phyloP scores from a whole-genome alignment of 64 coral and sea anemone genomes.

The Catalaphyllia jardinei region DNA sequence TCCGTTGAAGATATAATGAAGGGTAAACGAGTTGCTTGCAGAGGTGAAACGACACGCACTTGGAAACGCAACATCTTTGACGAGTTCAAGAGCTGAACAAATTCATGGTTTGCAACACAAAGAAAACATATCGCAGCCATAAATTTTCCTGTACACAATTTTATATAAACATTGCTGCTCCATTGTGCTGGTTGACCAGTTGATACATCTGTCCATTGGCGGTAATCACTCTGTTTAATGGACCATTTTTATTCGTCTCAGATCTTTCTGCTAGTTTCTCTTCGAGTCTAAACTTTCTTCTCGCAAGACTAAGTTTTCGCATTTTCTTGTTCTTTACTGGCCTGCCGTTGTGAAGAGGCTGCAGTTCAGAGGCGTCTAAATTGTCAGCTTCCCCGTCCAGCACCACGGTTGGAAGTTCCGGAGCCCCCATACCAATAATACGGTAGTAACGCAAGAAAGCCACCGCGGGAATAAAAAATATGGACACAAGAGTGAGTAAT shows the following conservation, averaged over 20 bases:
- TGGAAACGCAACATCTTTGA: neutral
- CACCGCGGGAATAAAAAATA: constrained; percentile 90
- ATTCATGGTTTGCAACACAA: neutral
- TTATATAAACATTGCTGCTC: constrained; percentile 41
- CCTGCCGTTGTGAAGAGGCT: constrained; percentile 48
- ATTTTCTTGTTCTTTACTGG: constrained; percentile 38
- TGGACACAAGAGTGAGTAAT: constrained; percentile 77
- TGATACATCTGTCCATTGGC: constrained; percentile 61
- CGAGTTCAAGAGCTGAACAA: neutral
- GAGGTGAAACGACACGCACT: neutral
- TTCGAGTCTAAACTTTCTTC: constrained; percentile 42
- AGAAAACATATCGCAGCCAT: neutral
- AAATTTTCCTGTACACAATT: neutral
- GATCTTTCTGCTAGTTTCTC: constrained; percentile 17
- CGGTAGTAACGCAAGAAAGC: constrained; percentile 84
- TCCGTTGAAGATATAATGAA: too few relatives aligned
- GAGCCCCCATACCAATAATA: constrained; percentile 51
- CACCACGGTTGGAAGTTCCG: constrained; percentile 61
- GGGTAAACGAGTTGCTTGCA: neutral
- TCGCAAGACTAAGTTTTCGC: constrained; percentile 28
- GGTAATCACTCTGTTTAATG: constrained; percentile 24
- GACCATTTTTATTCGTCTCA: constrained; percentile 61
- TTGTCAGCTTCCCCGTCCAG: constrained; percentile 1
- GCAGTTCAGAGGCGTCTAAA: constrained; percentile 19
- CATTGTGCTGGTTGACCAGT: constrained; percentile 76